Conservation (phyloP, 2,888 invertebrate genomes). For the Harpagoxenus sublaevis region DNA sequence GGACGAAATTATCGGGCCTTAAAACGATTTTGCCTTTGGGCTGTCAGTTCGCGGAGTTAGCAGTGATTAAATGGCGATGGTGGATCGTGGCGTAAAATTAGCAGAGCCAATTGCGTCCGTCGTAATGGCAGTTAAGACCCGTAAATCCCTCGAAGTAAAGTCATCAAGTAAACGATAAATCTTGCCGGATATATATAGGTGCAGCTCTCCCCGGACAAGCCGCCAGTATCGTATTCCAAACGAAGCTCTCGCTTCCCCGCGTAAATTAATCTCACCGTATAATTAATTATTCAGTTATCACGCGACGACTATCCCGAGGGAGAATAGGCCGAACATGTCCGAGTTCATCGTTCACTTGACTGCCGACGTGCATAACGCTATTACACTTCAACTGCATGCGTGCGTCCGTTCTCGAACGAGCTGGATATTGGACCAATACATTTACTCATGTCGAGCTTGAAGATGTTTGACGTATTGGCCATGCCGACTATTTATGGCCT, state of each 20-base stretch:
- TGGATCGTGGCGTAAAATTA: constrained; percentile 27
- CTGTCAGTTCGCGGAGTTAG: constrained; percentile 30
- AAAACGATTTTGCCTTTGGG: constrained; percentile 52
- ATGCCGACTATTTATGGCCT: constrained; percentile 45
- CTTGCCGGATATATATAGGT: constrained; percentile 62
- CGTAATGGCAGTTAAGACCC: constrained; percentile 57
- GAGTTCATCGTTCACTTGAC: constrained; percentile 75
- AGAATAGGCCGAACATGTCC: constrained; percentile 71
- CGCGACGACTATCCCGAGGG: constrained; percentile 75
- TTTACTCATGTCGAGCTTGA: constrained; percentile 37
- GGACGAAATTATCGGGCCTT: constrained; percentile 13
- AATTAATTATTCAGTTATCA: constrained; percentile 84
- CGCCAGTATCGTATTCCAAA: constrained; percentile 68
- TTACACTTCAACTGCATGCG: constrained; percentile 23
- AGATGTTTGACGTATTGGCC: constrained; percentile 53
- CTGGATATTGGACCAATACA: constrained; percentile 41
- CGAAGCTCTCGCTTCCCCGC: constrained; percentile 68
- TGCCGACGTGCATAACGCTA: constrained; percentile 36
- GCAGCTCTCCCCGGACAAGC: constrained; percentile 57
- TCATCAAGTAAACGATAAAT: constrained; percentile 76
- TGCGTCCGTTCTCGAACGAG: constrained; percentile 12
- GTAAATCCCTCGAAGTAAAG: constrained; percentile 73
- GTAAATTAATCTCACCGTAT: constrained; percentile 81
- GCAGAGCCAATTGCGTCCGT: constrained; percentile 28
- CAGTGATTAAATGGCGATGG: constrained; percentile 18